Evolutionary conservation across 2,888 invertebrate genomes (phyloP).

Genomic region (Ptychoptera albimana): DNA sequence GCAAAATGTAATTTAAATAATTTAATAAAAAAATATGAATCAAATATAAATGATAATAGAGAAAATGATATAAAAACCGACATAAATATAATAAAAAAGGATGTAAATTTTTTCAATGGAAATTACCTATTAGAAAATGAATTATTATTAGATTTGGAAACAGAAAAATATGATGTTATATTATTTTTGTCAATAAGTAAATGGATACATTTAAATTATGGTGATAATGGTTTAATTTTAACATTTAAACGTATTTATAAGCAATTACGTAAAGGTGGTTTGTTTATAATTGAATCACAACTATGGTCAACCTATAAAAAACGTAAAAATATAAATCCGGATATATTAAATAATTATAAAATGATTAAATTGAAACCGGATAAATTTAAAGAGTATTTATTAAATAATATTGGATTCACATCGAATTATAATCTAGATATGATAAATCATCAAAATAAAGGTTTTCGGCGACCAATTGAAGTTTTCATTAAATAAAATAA

Average conservation of each 20-base stretch:
- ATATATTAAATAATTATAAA: conserved; percentile 34
- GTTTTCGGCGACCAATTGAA: conserved; percentile 44
- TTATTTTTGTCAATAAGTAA: conserved; percentile 76
- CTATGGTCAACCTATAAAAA: conserved; percentile 62
- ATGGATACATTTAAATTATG: conserved; percentile 84
- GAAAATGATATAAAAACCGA: conserved; percentile 13
- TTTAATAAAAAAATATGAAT: too few species aligned
- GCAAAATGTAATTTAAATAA: neutral
- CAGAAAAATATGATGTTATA: conserved; percentile 66
- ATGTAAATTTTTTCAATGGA: conserved; percentile 58
- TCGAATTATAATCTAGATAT: conserved; percentile 41
- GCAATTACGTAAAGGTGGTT: conserved; percentile 62
- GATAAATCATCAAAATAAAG: conserved; percentile 46
- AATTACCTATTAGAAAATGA: conserved; percentile 72
- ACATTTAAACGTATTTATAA: conserved; percentile 63
- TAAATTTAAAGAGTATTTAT: conserved; percentile 49
- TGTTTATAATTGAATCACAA: conserved; percentile 69
- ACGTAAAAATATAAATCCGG: conserved; percentile 44
- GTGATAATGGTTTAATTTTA: conserved; percentile 67
- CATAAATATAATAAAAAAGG: conserved; percentile 50
- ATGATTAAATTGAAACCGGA: conserved; percentile 46
- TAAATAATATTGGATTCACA: conserved; percentile 46
- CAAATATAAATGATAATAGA: too few species aligned
- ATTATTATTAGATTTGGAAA: conserved; percentile 49
- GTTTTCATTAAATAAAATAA: conserved; percentile 21